phyloP scores from a whole-genome alignment of 92 coral and sea anemone genomes.

The Galaxea fascicularis region DNA sequence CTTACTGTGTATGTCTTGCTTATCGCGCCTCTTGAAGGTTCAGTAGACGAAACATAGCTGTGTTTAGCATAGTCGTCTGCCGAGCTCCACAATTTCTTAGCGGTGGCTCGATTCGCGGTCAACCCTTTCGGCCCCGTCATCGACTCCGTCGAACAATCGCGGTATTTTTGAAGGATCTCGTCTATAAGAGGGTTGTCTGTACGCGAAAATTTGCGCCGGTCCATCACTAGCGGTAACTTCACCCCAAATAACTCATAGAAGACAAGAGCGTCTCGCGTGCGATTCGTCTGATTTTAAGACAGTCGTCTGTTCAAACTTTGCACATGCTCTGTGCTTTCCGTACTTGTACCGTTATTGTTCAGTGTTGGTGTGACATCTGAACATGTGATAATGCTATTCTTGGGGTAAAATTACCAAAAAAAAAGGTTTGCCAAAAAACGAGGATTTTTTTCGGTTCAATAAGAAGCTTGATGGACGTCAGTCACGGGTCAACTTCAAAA shows the following conservation, averaged over 20 bases:
- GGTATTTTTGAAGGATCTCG: constrained; percentile 93
- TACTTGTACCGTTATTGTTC: constrained; percentile 72
- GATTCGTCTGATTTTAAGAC: constrained; percentile 48
- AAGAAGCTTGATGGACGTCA: background rate
- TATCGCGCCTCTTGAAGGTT: constrained; percentile 48
- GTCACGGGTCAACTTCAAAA: constrained; percentile 9
- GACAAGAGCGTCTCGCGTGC: constrained; percentile 47
- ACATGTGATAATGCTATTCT: constrained; percentile 45
- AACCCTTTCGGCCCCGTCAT: constrained; percentile 96
- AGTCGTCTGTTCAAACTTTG: constrained; percentile 46
- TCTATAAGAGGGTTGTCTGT: constrained; percentile 94
- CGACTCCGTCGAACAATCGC: constrained; percentile 98
- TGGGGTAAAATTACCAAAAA: constrained; percentile 41
- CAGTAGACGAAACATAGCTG: constrained; percentile 85
- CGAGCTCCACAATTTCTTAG: constrained; percentile 62
- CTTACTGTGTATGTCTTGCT: constrained; percentile 72
- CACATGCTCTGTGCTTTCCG: constrained; percentile 76
- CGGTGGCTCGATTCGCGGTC: constrained; percentile 56
- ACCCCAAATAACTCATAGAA: constrained; percentile 26
- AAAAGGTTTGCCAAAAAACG: constrained; percentile 1
- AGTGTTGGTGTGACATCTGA: constrained; percentile 36
- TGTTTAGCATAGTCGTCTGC: constrained; percentile 74
- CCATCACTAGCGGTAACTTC: constrained; percentile 60
- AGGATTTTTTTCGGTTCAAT: background rate
- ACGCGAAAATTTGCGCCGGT: constrained; percentile 55